These are phyloP conservation scores for Dinomys branickii DNA, from an alignment of 2,113 vertebrate species.

Conservation along the genomic window DNA sequence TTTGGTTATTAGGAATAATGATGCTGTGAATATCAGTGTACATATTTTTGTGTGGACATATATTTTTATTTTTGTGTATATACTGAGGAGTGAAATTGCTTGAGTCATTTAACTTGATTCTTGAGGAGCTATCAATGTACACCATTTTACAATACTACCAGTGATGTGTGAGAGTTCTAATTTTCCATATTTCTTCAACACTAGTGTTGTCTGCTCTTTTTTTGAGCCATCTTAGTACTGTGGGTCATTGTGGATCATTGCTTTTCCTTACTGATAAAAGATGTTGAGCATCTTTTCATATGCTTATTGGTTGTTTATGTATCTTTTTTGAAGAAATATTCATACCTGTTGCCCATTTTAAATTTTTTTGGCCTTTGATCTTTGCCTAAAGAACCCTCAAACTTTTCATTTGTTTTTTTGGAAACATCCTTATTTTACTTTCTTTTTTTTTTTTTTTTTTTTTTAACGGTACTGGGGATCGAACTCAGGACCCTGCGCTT, in stretches of 20 bases:
- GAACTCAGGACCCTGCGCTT: too few relatives aligned
- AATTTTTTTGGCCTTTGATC: neutral
- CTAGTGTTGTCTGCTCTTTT: neutral
- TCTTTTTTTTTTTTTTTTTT: too few relatives aligned
- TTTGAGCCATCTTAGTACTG: neutral
- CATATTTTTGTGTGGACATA: neutral
- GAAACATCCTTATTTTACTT: neutral
- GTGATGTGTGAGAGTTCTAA: neutral
- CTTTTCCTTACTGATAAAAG: neutral
- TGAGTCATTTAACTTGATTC: neutral
- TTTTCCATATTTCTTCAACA: neutral
- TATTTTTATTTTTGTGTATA: neutral
- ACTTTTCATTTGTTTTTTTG: neutral
- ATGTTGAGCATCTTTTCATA: neutral
- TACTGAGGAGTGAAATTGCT: neutral
- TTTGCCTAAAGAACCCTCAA: neutral
- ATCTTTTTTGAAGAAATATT: constrained; percentile 4
- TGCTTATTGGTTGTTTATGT: neutral
- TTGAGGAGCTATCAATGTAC: neutral
- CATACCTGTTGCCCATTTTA: neutral
- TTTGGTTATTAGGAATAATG: neutral
- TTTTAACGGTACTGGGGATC: too few relatives aligned
- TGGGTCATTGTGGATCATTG: neutral
- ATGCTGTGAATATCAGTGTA: neutral
- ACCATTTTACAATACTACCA: neutral